Conservation (phyloP, 2,113 vertebrate genomes). For the Semnornis frantzii region DNA sequence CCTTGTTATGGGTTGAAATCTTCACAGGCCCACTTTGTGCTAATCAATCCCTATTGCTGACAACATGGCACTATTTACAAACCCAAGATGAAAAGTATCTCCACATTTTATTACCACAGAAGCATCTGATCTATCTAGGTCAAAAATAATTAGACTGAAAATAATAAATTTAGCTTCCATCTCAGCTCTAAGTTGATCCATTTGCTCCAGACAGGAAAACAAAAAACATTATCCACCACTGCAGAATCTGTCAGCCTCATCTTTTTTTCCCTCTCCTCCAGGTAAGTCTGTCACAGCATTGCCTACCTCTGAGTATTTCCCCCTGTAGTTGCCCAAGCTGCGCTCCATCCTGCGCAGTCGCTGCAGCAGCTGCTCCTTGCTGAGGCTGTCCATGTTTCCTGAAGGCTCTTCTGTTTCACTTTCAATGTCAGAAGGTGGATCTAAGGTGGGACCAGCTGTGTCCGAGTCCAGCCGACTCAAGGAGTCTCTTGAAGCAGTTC, state of each 20-base stretch:
- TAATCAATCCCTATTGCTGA: neutral
- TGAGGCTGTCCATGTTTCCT: slow-evolving; percentile 79
- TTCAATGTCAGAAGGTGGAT: slow-evolving; percentile 91
- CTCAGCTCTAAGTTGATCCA: neutral
- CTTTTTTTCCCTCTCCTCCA: neutral
- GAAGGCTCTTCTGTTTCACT: slow-evolving; percentile 88
- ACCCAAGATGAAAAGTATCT: neutral
- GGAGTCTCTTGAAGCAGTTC: slow-evolving; percentile 88
- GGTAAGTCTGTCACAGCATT: neutral
- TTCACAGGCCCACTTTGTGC: neutral
- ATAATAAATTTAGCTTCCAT: neutral
- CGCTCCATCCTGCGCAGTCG: slow-evolving; percentile 84
- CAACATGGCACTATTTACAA: neutral
- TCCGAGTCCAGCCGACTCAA: slow-evolving; percentile 84
- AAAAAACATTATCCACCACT: neutral
- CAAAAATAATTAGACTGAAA: neutral
- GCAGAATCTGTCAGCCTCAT: neutral
- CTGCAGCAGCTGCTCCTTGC: slow-evolving; percentile 88
- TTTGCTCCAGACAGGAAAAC: neutral
- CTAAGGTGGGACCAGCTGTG: slow-evolving; percentile 71
- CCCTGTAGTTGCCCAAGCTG: slow-evolving; percentile 87
- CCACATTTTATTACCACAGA: neutral
- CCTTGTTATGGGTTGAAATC: neutral
- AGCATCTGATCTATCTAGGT: neutral
- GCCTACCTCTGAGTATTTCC: slow-evolving; percentile 91